These are phyloP conservation scores for Drosophila mulleri DNA, from an alignment of 2,888 invertebrate genomes.

Conservation along the genomic window DNA sequence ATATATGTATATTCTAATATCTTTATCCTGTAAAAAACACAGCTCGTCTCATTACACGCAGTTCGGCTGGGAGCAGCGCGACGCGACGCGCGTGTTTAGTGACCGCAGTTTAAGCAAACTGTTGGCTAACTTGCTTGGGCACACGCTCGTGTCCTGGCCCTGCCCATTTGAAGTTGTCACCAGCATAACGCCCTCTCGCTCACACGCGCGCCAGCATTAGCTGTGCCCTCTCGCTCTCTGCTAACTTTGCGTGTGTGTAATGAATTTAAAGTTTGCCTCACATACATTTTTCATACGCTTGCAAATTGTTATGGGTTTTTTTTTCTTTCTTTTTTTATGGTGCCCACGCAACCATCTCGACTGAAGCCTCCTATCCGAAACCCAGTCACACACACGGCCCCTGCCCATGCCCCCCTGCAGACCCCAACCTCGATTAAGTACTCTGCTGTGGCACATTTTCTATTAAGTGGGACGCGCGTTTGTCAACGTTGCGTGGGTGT, in stretches of 20 bases:
- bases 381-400: not conserved
- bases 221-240: constrained; percentile 16
- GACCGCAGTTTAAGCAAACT: constrained; percentile 77
- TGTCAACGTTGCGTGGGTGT: constrained; percentile 57
- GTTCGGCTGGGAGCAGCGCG: constrained; percentile 35
- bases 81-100: constrained; percentile 55
- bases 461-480: constrained; percentile 66
- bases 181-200: constrained; percentile 30
- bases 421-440: constrained; percentile 5
- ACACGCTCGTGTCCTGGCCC: constrained; percentile 27
- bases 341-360: constrained; percentile 37
- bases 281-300: constrained; percentile 78
- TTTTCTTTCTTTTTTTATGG: constrained; percentile 11
- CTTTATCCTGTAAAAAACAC: not conserved
- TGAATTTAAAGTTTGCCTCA: constrained; percentile 77
- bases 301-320: constrained; percentile 74
- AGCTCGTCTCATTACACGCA: constrained; percentile 4
- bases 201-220: not conserved
- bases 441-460: constrained; percentile 54
- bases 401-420: not conserved
- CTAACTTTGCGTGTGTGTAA: constrained; percentile 76
- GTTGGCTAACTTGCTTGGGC: constrained; percentile 45
- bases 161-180: constrained; percentile 65
- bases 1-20: not conserved
- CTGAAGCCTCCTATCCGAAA: not conserved